A percentile compares a stretch with the other conserved stretches of the same genome.
phyloP scores from a whole-genome alignment of 2,888 invertebrate genomes.

The Drosophila stalkeri region DNA sequence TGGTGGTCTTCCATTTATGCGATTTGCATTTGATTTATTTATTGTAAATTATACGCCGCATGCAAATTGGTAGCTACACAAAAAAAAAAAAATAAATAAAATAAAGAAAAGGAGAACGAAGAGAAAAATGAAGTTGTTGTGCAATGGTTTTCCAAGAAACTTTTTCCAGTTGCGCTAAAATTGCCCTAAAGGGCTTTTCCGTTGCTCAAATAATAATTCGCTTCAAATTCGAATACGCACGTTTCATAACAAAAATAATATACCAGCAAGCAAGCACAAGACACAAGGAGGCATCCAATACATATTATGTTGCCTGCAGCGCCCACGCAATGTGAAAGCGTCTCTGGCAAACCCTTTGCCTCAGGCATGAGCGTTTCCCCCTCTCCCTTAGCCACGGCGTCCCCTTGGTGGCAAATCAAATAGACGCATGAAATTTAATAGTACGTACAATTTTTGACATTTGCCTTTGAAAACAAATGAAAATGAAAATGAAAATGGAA shows the following conservation, averaged over 20 bases:
- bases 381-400: slow-evolving; percentile 9
- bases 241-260: slow-evolving; percentile 67
- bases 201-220: slow-evolving; percentile 73
- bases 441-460: slow-evolving; percentile 69
- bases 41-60: slow-evolving; percentile 71
- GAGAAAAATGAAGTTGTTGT: slow-evolving; percentile 71
- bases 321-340: slow-evolving; percentile 39
- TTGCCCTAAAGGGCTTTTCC: slow-evolving; percentile 29
- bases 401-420: slow-evolving; percentile 63
- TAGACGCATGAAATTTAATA: slow-evolving; percentile 79
- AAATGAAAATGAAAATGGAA: slow-evolving; percentile 44
- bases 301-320: slow-evolving; percentile 35
- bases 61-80: slow-evolving; percentile 66
- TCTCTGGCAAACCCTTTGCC: slow-evolving; percentile 56
- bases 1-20: slow-evolving; percentile 60
- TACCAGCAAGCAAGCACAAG: slow-evolving; percentile 8
- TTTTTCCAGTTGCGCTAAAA: slow-evolving; percentile 48
- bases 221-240: slow-evolving; percentile 76
- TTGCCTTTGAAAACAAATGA: slow-evolving; percentile 55
- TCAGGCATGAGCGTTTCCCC: slow-evolving; percentile 47
- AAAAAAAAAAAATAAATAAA: background rate
- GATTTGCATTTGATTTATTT: slow-evolving; percentile 78
- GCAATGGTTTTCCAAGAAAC: slow-evolving; percentile 70
- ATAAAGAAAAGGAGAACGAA: background rate
- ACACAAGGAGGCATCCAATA: slow-evolving; percentile 38